Percentiles rank a stretch among this genome's conserved stretches.
Evolutionary conservation across 1,140 invertebrate species (phyloP).

Genomic region (Pseudomyrmex gracilis): DNA sequence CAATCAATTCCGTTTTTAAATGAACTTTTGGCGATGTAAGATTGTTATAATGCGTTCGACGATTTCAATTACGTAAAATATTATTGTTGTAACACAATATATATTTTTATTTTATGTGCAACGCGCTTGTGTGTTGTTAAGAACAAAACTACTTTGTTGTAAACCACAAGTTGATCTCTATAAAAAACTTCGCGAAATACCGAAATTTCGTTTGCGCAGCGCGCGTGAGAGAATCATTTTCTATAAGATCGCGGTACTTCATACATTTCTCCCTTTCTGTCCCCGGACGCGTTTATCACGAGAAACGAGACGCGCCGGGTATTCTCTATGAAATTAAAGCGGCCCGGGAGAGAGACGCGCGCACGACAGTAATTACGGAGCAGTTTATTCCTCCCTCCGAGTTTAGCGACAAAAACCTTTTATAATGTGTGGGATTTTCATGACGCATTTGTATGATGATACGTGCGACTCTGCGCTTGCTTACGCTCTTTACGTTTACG

Average conservation of each 20-base stretch:
- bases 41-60: too few relatives aligned
- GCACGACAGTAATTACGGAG: conserved; percentile 49
- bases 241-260: conserved; percentile 4
- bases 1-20: too few relatives aligned
- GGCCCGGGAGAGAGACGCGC: conserved; percentile 29
- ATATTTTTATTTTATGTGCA: too few relatives aligned
- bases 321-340: conserved; percentile 55
- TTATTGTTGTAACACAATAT: too few relatives aligned
- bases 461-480: neutral
- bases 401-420: conserved; percentile 18
- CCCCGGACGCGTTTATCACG: conserved; percentile 27
- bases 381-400: conserved; percentile 35
- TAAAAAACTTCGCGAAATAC: too few relatives aligned
- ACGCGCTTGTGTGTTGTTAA: too few relatives aligned
- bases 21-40: too few relatives aligned
- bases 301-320: conserved; percentile 19
- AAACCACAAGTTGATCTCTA: too few relatives aligned
- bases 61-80: neutral
- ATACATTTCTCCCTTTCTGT: neutral
- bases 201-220: too few relatives aligned
- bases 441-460: neutral
- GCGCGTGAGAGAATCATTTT: conserved; percentile 21
- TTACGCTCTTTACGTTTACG: neutral
- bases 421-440: conserved; percentile 36
- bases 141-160: too few relatives aligned